phyloP scores from a whole-genome alignment of 2,888 invertebrate genomes.

The Antheraea assamensis region DNA sequence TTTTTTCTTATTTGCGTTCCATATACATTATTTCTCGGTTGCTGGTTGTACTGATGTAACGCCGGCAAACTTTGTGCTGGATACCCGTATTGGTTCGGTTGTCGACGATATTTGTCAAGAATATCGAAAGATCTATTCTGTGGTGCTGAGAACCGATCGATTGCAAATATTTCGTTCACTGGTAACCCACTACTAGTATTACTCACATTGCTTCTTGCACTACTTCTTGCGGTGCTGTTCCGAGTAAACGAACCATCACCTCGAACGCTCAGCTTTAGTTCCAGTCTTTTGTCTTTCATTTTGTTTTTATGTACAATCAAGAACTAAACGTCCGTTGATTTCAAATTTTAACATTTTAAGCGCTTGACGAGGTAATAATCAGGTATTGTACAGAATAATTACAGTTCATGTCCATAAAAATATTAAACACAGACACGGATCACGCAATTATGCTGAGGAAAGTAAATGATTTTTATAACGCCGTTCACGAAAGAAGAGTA shows the following conservation, averaged over 20 bases:
- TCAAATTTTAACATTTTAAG: conserved; percentile 44
- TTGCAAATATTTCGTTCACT: conserved; percentile 72
- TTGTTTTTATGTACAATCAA: conserved; percentile 30
- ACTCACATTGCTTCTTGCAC: conserved; percentile 65
- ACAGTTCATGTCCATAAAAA: conserved; percentile 40
- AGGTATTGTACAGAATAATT: conserved; percentile 52
- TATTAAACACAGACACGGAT: conserved; percentile 49
- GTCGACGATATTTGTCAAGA: conserved; percentile 65
- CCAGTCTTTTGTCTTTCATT: conserved; percentile 77
- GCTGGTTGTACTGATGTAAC: conserved; percentile 62
- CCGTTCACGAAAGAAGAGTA: conserved; percentile 63
- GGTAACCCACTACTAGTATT: conserved; percentile 61
- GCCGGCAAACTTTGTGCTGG: conserved; percentile 72
- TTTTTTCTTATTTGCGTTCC: conserved; percentile 47
- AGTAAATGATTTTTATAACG: conserved; percentile 63
- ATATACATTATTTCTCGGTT: conserved; percentile 45
- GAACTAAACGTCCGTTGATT: conserved; percentile 16
- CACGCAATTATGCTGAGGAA: conserved; percentile 55
- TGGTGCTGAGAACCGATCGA: conserved; percentile 67
- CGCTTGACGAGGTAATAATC: conserved; percentile 46
- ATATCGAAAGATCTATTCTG: conserved; percentile 70
- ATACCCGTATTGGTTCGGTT: conserved; percentile 63
- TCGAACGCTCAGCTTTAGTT: conserved; percentile 75
- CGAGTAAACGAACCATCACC: conserved; percentile 74
- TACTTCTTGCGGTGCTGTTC: conserved; percentile 62